Evolutionary conservation across 2,888 invertebrate species (phyloP).

Genomic region (Microchrysa polita): DNA sequence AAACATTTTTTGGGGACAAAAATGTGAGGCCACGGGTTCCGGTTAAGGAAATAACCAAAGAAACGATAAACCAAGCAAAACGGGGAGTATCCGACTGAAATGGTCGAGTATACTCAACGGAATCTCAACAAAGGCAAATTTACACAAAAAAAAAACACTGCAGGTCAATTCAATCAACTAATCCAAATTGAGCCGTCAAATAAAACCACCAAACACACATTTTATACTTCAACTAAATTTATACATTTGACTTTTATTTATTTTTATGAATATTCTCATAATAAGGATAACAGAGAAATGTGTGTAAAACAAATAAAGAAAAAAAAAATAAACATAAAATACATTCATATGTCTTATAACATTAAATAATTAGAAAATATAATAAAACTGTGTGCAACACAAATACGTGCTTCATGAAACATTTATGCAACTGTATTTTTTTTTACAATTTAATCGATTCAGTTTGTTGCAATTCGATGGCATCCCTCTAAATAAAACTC

Average conservation of each 20-base stretch:
- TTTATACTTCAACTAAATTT: constrained; percentile 13
- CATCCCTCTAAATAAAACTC: constrained; percentile 1
- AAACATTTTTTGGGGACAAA: too few species aligned
- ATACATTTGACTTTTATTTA: constrained; percentile 38
- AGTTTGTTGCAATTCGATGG: constrained; percentile 25
- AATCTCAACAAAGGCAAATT: too few species aligned
- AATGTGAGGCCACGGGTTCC: too few species aligned
- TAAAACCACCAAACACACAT: too few species aligned
- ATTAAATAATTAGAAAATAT: constrained; percentile 41
- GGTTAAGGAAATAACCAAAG: too few species aligned
- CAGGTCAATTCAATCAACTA: too few species aligned
- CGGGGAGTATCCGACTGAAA: too few species aligned
- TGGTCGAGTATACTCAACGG: too few species aligned
- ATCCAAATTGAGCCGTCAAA: too few species aligned
- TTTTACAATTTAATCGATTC: background rate
- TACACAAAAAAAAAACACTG: too few species aligned
- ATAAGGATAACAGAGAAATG: constrained; percentile 42
- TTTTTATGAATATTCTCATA: constrained; percentile 38
- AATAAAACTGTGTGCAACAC: constrained; percentile 42
- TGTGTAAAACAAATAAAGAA: too few species aligned
- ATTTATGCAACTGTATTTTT: constrained; percentile 10
- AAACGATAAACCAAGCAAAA: too few species aligned
- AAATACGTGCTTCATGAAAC: constrained; percentile 37
- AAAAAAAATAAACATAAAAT: constrained; percentile 39
- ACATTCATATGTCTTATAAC: constrained; percentile 35